Conservation (phyloP, 2,797 vertebrate species). For the Selene dorsalis region DNA sequence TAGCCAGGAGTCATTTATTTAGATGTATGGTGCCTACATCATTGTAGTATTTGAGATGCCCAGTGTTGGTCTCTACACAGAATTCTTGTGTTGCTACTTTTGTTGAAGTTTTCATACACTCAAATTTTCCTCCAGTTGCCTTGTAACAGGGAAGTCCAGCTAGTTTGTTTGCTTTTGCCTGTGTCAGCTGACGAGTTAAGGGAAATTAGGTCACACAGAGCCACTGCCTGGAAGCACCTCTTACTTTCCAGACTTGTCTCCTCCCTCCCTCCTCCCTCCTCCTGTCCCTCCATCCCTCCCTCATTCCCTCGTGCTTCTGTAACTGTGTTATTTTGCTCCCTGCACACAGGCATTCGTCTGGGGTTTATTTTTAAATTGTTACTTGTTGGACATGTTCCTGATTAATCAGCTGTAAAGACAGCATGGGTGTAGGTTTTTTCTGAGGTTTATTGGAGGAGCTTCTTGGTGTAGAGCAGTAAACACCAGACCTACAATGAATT, state of each 20-base stretch:
- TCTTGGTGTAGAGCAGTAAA: not conserved
- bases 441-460: not conserved
- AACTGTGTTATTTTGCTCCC: constrained; percentile 25
- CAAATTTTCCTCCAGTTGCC: constrained; percentile 13
- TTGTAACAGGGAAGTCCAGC: constrained; percentile 32
- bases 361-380: constrained; percentile 22
- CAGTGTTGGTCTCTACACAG: not conserved
- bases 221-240: constrained; percentile 69
- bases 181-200: constrained; percentile 76
- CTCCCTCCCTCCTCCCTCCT: constrained; percentile 4
- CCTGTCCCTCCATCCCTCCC: not conserved
- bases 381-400: not conserved
- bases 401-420: constrained; percentile 1
- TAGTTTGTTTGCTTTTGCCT: constrained; percentile 54
- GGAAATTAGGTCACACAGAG: constrained; percentile 79
- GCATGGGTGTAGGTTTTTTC: not conserved
- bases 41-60: not conserved
- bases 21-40: not conserved
- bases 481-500: not conserved
- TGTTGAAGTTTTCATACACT: not conserved
- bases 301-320: constrained; percentile 13
- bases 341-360: constrained; percentile 2
- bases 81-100: not conserved
- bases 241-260: constrained; percentile 59
- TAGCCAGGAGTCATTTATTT: not conserved